Base-by-base conservation (phyloP, 2,888 invertebrate genomes). In the Hydroisotoma schaefferi region DNA sequence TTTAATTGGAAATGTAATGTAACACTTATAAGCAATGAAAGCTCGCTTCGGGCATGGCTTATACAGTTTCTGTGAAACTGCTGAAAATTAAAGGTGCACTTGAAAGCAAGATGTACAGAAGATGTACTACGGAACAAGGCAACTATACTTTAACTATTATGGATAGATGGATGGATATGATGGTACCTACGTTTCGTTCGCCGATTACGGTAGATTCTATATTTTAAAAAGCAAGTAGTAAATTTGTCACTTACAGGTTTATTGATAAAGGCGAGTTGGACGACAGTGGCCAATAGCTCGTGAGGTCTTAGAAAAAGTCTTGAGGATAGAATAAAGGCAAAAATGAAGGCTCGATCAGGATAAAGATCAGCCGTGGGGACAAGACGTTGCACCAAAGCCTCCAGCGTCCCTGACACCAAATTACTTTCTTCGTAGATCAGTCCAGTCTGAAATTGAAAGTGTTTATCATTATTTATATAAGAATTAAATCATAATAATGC, bases 301-400 rank as follows among this genome's bases (percentile, higher is more conserved):
- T 94, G 90, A 2, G 95, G 95, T 74, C 91, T 87, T 74, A 95
- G 86, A 80, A 90, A 95, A 58, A 95, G 84, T 58, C 97, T 83
- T 25, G 94, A 91, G 76, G 93, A 94, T 68, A 97, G 82, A 65
- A 97, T 83, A 78, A 95, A 94, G 65, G 95, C 92, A 80, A 97
- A 97, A 63, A 90, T 84, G 80, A 90, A 95, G 20, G 88, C 84
- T 73, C 88, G 84, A 76, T 90, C 88, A 28, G 91, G 90, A 77
- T 88, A 89, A 78, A 90, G 90, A 73, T 87, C 86, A 53, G 87
- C 85, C 23, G 94, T 93, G 27, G 95, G 97, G 57, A 94, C 88
- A 79, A 94, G 86, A 79, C 94, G 92, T 75, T 90, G 89, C 55
- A 94, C 87, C 65, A 97, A 81, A 0, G 90, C 87, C 62, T 94